phyloP scores from a whole-genome alignment of 2,888 invertebrate genomes.

The Sesia bembeciformis region DNA sequence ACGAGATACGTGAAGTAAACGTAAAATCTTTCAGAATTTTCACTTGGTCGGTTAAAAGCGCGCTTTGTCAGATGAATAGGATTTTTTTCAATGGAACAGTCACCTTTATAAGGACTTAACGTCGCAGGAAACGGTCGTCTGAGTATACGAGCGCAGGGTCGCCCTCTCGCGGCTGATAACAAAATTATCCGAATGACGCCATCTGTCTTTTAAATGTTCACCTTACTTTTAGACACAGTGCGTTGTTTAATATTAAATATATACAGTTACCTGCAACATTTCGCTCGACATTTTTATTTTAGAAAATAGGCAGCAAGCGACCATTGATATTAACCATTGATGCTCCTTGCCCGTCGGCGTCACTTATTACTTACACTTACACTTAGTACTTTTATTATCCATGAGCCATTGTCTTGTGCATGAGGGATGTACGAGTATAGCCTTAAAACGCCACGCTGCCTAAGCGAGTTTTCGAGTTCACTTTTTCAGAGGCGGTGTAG shows the following conservation, averaged over 20 bases:
- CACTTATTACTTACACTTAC: too few species aligned
- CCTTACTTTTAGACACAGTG: constrained; percentile 55
- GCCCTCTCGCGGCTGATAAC: constrained; percentile 75
- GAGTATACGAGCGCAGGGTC: constrained; percentile 63
- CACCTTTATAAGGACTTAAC: constrained; percentile 68
- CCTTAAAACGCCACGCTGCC: too few species aligned
- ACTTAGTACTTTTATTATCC: too few species aligned
- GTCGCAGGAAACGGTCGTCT: constrained; percentile 64
- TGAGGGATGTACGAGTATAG: too few species aligned
- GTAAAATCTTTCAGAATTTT: constrained; percentile 29
- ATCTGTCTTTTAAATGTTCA: constrained; percentile 79
- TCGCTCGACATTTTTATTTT: too few species aligned
- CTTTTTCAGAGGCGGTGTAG: too few species aligned
- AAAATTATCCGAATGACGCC: constrained; percentile 78
- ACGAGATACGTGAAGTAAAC: constrained; percentile 9
- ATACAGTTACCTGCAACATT: too few species aligned
- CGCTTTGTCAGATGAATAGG: constrained; percentile 61
- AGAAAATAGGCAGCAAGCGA: too few species aligned
- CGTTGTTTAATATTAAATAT: constrained; percentile 7
- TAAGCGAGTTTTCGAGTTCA: too few species aligned
- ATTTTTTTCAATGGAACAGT: constrained; percentile 63
- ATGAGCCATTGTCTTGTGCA: too few species aligned
- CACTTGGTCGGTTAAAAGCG: constrained; percentile 53
- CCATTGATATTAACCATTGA: too few species aligned
- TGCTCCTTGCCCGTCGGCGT: too few species aligned